A percentile compares a stretch with the other conserved stretches of the same genome.
These are phyloP conservation scores for Baronia brevicornis DNA, from an alignment of 2,888 invertebrate genomes.

Conservation along the genomic window DNA sequence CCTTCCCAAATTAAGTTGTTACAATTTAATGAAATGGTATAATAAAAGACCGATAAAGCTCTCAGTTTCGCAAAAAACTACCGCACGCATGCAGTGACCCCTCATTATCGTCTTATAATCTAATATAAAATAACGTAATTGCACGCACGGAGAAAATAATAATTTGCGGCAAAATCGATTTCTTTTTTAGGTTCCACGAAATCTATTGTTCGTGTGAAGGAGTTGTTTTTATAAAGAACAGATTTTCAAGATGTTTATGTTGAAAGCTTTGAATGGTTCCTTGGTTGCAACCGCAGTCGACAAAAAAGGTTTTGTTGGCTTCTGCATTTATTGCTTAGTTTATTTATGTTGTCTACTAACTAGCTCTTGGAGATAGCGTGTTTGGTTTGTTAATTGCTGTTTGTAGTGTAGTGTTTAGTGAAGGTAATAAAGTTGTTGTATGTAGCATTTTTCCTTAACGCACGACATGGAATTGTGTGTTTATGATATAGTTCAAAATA, in stretches of 20 bases:
- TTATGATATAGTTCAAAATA: constrained; percentile 13
- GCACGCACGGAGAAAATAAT: constrained; percentile 41
- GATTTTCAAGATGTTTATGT: constrained; percentile 19
- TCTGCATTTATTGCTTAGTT: constrained; percentile 16
- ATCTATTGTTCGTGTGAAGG: constrained; percentile 24
- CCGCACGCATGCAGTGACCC: constrained; percentile 66
- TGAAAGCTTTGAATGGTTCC: constrained; percentile 14
- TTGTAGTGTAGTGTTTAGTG: constrained; percentile 17
- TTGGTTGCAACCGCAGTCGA: constrained; percentile 6
- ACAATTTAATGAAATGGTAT: constrained; percentile 58
- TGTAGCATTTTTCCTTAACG: constrained; percentile 14
- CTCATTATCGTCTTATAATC: constrained; percentile 55
- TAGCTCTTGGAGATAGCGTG: constrained; percentile 18
- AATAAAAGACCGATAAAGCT: constrained; percentile 49
- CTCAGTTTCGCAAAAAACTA: constrained; percentile 58
- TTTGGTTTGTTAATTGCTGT: constrained; percentile 20
- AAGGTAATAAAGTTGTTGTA: constrained; percentile 16
- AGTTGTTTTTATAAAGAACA: constrained; percentile 16
- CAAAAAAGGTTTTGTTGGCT: constrained; percentile 19
- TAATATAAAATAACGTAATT: constrained; percentile 56
- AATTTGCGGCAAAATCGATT: constrained; percentile 34
- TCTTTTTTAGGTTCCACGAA: constrained; percentile 35
- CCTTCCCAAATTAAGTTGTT: constrained; percentile 71
- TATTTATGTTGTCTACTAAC: constrained; percentile 17
- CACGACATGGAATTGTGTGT: constrained; percentile 14